Percentiles rank a stretch among this genome's conserved stretches.
Conservation (phyloP, 2,113 vertebrate species). For the Carettochelys insculpta region DNA sequence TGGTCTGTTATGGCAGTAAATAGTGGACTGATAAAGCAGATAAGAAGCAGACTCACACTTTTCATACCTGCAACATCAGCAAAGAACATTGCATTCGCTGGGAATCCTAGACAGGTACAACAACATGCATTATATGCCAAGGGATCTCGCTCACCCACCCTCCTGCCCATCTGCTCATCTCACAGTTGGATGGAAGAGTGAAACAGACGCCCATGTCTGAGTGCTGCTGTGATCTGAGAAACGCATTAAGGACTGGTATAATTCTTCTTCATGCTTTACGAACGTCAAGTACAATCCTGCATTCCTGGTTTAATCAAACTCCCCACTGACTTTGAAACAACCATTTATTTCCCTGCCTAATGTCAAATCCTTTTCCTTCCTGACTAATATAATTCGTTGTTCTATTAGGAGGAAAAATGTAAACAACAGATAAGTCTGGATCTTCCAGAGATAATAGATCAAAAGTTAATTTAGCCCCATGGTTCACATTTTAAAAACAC, state of each 20-base stretch:
- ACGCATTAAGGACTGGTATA: background rate
- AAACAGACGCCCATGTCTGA: background rate
- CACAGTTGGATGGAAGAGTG: background rate
- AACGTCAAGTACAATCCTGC: background rate
- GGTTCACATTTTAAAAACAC: background rate
- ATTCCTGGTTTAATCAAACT: background rate
- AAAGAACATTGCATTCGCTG: background rate
- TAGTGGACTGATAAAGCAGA: background rate
- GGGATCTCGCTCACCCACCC: background rate
- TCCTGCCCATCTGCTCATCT: background rate
- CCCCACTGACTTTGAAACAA: constrained; percentile 26
- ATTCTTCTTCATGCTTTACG: background rate
- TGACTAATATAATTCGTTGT: constrained; percentile 48
- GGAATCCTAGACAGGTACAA: background rate
- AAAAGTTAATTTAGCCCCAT: constrained; percentile 38
- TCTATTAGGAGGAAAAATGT: constrained; percentile 41
- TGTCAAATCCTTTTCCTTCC: constrained; percentile 32
- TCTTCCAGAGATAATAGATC: constrained; percentile 49
- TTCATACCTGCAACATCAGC: fast-evolving
- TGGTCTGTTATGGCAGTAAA: background rate
- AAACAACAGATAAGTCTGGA: constrained; percentile 61
- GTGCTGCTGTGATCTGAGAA: background rate
- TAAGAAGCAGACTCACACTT: background rate
- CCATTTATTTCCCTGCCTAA: constrained; percentile 29
- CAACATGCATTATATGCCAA: background rate